Evolutionary conservation across 1,140 invertebrate genomes (phyloP).

Genomic region (Drosophila rufa): DNA sequence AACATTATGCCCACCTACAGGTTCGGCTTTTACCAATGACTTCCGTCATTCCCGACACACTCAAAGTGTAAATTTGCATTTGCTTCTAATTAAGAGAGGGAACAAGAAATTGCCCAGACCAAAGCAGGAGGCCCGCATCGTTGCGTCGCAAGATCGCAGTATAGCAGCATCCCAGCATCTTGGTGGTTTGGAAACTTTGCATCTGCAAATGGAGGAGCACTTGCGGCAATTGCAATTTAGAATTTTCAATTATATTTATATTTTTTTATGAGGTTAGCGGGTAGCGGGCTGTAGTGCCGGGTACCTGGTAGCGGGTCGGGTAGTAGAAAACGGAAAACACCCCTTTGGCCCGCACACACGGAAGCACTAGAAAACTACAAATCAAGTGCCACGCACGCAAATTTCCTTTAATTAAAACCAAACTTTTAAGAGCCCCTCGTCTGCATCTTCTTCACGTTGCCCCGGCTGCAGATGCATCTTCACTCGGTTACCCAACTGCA

Average conservation of each 20-base stretch:
- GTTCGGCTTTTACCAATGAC: constrained; percentile 75
- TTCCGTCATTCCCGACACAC: constrained; percentile 75
- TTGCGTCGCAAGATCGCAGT: constrained; percentile 3
- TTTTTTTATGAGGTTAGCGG: constrained; percentile 48
- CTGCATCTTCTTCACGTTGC: constrained; percentile 17
- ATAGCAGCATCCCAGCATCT: constrained; percentile 39
- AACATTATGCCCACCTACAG: constrained; percentile 51
- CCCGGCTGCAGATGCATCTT: constrained; percentile 46
- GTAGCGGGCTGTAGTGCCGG: neutral
- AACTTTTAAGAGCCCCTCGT: constrained; percentile 74
- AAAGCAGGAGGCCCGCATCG: constrained; percentile 22
- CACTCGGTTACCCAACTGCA: constrained; percentile 33
- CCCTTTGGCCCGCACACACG: constrained; percentile 41
- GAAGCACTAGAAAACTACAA: constrained; percentile 73
- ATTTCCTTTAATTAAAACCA: constrained; percentile 82
- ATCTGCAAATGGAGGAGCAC: constrained; percentile 53
- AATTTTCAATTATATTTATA: constrained; percentile 81
- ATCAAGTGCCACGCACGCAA: constrained; percentile 80
- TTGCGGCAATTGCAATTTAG: constrained; percentile 81
- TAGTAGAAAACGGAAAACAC: constrained; percentile 10
- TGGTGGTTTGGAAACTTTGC: constrained; percentile 48
- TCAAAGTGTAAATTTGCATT: constrained; percentile 80
- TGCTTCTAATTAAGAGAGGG: constrained; percentile 75
- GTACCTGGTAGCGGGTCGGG: neutral
- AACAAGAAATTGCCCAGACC: constrained; percentile 28